phyloP scores from a whole-genome alignment of 2,113 vertebrate genomes.

The Anguilla rostrata region DNA sequence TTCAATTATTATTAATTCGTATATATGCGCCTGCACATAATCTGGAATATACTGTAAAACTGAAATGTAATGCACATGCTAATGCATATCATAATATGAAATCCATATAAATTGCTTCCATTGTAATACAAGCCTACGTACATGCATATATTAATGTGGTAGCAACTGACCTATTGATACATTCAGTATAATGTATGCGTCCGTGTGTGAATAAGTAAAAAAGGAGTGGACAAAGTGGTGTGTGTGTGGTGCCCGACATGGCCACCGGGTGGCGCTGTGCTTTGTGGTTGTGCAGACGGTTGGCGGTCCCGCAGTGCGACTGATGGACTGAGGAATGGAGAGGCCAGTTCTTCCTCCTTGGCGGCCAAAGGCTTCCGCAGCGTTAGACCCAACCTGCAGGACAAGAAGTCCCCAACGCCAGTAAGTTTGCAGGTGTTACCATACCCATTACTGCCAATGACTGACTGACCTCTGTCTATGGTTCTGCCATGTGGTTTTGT shows the following conservation, averaged over 20 bases:
- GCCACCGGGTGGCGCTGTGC: neutral
- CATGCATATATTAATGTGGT: neutral
- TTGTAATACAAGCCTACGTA: neutral
- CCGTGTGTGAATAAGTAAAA: neutral
- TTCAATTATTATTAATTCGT: too few species aligned
- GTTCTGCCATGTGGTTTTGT: neutral
- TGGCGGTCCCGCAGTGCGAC: slow-evolving; percentile 82
- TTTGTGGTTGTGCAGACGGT: slow-evolving; percentile 68
- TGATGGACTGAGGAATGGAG: slow-evolving; percentile 85
- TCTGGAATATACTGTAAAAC: too few species aligned
- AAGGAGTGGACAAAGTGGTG: neutral
- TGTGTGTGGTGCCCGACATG: neutral
- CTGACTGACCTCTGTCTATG: neutral
- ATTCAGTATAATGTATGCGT: neutral
- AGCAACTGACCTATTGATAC: neutral
- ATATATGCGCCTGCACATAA: too few species aligned
- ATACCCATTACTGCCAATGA: too few species aligned
- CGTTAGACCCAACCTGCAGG: slow-evolving; percentile 89
- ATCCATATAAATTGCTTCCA: neutral
- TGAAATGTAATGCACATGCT: too few species aligned
- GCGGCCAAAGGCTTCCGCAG: slow-evolving; percentile 95
- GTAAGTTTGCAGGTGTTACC: slow-evolving; percentile 63
- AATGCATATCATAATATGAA: too few species aligned
- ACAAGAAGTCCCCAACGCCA: slow-evolving; percentile 87
- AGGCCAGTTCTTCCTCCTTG: slow-evolving; percentile 84